Percentiles rank a stretch among this genome's conserved stretches.
Conservation (phyloP, 2,113 vertebrate species). For the Smithornis capensis region DNA sequence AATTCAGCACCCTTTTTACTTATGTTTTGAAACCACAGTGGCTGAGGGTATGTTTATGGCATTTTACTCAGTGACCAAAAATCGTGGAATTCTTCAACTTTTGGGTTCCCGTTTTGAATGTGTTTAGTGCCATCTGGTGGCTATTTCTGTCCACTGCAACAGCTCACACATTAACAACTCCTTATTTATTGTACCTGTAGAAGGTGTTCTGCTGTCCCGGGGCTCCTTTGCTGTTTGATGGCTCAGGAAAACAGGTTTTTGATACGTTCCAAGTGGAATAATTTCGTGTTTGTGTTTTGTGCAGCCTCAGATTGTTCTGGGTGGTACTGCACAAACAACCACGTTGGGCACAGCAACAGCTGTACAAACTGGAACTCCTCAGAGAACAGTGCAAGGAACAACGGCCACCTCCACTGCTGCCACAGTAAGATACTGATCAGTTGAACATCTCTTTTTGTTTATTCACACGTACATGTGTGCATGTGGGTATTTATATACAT, state of each 20-base stretch:
- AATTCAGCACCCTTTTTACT: not conserved
- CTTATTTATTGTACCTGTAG: not conserved
- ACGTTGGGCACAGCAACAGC: slow-evolving; percentile 79
- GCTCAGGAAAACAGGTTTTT: not conserved
- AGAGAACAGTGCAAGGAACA: slow-evolving; percentile 82
- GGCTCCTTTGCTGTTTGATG: not conserved
- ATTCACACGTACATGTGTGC: accelerated
- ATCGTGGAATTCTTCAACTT: not conserved
- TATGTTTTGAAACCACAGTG: not conserved
- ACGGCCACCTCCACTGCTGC: slow-evolving; percentile 78
- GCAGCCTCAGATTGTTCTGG: slow-evolving; percentile 88
- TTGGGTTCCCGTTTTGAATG: not conserved
- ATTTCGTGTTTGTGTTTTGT: not conserved
- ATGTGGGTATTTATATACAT: not conserved
- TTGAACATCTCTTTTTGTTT: not conserved
- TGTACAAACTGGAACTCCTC: slow-evolving; percentile 86
- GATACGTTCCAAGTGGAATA: not conserved
- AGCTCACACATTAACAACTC: not conserved
- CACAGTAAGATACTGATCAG: slow-evolving; percentile 77
- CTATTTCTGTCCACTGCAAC: not conserved
- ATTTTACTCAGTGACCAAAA: not conserved
- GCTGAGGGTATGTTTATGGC: not conserved
- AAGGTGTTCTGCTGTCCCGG: not conserved
- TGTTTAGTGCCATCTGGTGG: slow-evolving; percentile 69
- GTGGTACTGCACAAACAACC: slow-evolving; percentile 80